Conservation (phyloP, 2,113 vertebrate species). For the Hyperoodon ampullatus region DNA sequence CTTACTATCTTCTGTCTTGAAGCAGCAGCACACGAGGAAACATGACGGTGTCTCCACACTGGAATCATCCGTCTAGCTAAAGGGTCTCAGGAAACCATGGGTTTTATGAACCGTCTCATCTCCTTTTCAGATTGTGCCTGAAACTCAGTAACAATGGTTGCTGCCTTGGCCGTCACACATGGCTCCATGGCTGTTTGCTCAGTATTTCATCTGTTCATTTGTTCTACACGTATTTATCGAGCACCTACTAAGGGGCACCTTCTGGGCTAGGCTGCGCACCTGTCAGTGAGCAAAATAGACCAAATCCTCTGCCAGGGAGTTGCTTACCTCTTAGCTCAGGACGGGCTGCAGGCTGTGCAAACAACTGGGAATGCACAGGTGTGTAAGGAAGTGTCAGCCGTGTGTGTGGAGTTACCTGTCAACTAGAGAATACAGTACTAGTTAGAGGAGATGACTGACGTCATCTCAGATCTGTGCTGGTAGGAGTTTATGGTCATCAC, state of each 20-base stretch:
- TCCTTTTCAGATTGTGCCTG: neutral
- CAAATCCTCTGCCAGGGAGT: accelerated
- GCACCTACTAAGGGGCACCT: accelerated
- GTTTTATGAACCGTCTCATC: neutral
- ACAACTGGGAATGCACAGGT: accelerated
- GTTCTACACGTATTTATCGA: neutral
- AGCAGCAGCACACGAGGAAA: neutral
- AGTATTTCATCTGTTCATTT: neutral
- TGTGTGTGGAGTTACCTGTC: accelerated
- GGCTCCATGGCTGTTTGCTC: neutral
- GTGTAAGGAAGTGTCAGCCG: accelerated
- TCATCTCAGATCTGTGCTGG: neutral
- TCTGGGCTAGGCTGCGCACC: accelerated
- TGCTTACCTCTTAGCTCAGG: accelerated
- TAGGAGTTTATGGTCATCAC: neutral
- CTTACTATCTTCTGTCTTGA: neutral
- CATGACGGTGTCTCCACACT: accelerated
- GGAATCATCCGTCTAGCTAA: accelerated
- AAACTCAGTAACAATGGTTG: accelerated
- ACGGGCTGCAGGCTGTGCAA: accelerated
- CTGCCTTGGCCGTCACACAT: accelerated
- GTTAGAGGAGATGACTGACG: accelerated
- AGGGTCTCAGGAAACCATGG: accelerated
- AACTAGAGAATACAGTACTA: accelerated
- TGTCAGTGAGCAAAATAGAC: neutral